These are phyloP conservation scores for Hozukius guyotensis DNA, from an alignment of 2,797 vertebrate species.

Conservation along the genomic window DNA sequence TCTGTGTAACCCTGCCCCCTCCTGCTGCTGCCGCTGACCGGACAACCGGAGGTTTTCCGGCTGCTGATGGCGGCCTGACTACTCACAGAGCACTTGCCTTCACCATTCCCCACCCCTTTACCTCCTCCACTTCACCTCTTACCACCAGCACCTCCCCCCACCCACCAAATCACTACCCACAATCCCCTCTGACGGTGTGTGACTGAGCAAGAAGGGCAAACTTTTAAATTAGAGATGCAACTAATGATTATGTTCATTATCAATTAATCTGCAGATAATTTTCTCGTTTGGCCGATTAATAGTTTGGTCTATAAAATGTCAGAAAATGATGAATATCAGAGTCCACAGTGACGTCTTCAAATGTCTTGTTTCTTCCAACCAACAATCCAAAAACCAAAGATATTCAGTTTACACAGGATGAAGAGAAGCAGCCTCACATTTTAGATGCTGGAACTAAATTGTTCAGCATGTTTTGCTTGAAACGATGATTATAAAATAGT, in stretches of 20 bases:
- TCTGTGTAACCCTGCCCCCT: slow-evolving; percentile 62
- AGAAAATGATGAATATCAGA: background rate
- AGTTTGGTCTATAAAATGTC: background rate
- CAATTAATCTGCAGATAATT: background rate
- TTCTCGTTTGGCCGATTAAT: background rate
- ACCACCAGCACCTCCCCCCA: slow-evolving; percentile 48
- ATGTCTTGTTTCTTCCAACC: background rate
- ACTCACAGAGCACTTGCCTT: slow-evolving; percentile 80
- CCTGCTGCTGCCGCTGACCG: slow-evolving; percentile 58
- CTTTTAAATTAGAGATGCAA: background rate
- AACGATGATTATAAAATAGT: background rate
- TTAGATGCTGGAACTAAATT: background rate
- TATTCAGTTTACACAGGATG: background rate
- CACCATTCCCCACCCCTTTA: slow-evolving; percentile 46
- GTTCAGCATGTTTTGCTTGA: background rate
- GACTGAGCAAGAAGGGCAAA: slow-evolving; percentile 11
- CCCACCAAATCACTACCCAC: slow-evolving; percentile 60
- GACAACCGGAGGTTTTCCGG: slow-evolving; percentile 42
- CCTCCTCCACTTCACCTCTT: slow-evolving; percentile 55
- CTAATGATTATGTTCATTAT: background rate
- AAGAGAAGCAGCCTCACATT: background rate
- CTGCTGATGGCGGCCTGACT: slow-evolving; percentile 67
- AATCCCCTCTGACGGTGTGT: slow-evolving; percentile 47
- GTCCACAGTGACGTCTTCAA: fast-evolving
- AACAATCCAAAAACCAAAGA: background rate